A percentile compares a stretch with the other conserved stretches of the same genome.
Conservation (phyloP, 2,797 vertebrate species). For the Characodon lateralis region DNA sequence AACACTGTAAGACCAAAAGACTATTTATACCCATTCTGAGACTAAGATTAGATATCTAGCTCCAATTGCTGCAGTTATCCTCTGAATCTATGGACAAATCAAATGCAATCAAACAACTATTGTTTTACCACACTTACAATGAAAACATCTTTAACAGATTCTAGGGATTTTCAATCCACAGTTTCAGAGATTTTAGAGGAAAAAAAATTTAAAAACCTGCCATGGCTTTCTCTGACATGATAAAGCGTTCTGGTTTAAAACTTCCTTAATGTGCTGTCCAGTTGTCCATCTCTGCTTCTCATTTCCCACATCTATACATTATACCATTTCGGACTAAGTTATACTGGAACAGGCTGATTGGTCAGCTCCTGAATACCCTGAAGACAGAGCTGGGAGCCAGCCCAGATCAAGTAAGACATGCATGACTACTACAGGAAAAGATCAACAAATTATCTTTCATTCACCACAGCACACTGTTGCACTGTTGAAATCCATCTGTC, state of each 20-base stretch:
- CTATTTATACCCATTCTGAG: too few relatives aligned
- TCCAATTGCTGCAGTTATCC: neutral
- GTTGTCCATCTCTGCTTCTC: neutral
- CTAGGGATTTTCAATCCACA: neutral
- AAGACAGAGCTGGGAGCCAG: neutral
- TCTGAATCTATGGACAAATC: neutral
- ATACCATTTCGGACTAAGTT: neutral
- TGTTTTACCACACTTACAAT: neutral
- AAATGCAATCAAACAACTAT: neutral
- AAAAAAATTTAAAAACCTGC: neutral
- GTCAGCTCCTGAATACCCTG: neutral
- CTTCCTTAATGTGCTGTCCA: neutral
- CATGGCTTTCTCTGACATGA: neutral
- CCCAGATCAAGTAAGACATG: neutral
- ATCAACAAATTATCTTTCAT: constrained; percentile 1
- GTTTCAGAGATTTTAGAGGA: neutral
- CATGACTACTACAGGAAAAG: neutral
- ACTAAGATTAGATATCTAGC: neutral
- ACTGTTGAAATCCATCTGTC: too few relatives aligned
- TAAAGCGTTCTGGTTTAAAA: neutral
- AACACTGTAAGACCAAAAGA: too few relatives aligned
- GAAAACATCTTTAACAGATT: neutral
- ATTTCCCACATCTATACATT: neutral
- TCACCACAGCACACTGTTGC: neutral
- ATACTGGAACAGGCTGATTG: neutral